Percentiles rank a stretch among this genome's conserved stretches.
Conservation (phyloP, 2,888 invertebrate species). For the Helicoverpa assulta region DNA sequence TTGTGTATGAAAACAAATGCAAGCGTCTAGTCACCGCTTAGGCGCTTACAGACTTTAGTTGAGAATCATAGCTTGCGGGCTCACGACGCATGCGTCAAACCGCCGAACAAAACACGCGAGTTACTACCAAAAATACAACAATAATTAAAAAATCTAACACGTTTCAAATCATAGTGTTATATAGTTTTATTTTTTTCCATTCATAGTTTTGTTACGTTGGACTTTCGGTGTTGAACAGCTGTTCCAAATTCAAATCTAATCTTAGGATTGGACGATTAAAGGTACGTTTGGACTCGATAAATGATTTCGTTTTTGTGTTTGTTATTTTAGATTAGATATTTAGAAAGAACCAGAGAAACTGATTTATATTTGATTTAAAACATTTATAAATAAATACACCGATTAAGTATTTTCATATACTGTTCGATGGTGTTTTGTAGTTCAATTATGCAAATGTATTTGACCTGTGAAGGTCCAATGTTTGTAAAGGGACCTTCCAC, state of each 20-base stretch:
- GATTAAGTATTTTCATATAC: too few relatives aligned
- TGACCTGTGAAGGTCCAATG: not conserved
- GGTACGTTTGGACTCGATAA: constrained; percentile 48
- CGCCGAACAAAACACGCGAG: constrained; percentile 49
- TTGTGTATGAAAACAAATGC: constrained; percentile 44
- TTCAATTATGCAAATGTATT: not conserved
- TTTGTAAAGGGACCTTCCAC: not conserved
- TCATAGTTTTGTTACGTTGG: constrained; percentile 13
- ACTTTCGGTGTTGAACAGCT: constrained; percentile 33
- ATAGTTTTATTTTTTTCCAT: not conserved
- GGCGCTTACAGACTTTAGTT: constrained; percentile 41
- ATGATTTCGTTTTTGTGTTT: constrained; percentile 18
- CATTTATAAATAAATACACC: not conserved
- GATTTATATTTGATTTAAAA: not conserved
- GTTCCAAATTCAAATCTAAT: constrained; percentile 39
- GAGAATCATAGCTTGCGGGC: constrained; percentile 38
- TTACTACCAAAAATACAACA: constrained; percentile 19
- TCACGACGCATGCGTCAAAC: constrained; percentile 60
- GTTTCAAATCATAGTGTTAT: constrained; percentile 24
- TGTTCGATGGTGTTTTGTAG: not conserved
- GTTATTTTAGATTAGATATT: not conserved
- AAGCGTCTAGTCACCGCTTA: constrained; percentile 17
- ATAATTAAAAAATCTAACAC: constrained; percentile 17
- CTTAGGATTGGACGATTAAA: constrained; percentile 51
- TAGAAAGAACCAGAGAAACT: not conserved